Base-by-base conservation (phyloP, 2,888 invertebrate genomes). In the Rutpela maculata region DNA sequence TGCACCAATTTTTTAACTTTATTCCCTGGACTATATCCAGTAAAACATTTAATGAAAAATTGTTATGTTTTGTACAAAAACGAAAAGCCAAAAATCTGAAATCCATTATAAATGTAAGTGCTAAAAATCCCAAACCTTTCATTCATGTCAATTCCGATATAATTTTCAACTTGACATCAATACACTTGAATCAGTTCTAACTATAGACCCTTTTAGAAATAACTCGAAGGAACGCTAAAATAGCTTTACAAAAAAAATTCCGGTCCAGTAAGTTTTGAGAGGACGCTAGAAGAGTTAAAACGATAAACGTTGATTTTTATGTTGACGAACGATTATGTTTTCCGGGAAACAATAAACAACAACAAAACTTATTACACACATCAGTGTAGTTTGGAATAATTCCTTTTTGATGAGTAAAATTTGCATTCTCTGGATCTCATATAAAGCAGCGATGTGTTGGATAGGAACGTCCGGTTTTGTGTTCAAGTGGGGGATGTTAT, bases 401-500 rank as follows among this genome's bases (percentile, higher is more conserved):
- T 73, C 65, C 70, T 73, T 73, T 73, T 65, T 73, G 73, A 65
- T 55, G 67, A 75, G 68, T 55, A 62, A 75, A 75, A 75, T 75
- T 75, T 68, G 68, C 74, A 68, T 67, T 69, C 60, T 69, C 68
- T 59, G 59, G 62, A 18, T 31, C 38, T 69, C 67, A 62, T 66
- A 65, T 69, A 62, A 62, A 75, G 60, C 62, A 60, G 68, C 67
- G 68, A 59, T 60, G 68, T 60, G 74, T 67, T 67, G 74, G 70
- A 60, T 62, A 43, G 60, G 77, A 77, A 66, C 74, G 77, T 77
- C 66, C 65, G 68, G 73, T 67, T 77, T 73, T 77, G 77, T 74
- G 77, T 71, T 66, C 72, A 66, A 75, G 74, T 78, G 66, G 75
- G 69, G 76, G 68, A 78, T 77, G 85, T 86, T 87, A 87, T 87